phyloP scores from a whole-genome alignment of 2,113 vertebrate species.

The Blennius ocellaris region DNA sequence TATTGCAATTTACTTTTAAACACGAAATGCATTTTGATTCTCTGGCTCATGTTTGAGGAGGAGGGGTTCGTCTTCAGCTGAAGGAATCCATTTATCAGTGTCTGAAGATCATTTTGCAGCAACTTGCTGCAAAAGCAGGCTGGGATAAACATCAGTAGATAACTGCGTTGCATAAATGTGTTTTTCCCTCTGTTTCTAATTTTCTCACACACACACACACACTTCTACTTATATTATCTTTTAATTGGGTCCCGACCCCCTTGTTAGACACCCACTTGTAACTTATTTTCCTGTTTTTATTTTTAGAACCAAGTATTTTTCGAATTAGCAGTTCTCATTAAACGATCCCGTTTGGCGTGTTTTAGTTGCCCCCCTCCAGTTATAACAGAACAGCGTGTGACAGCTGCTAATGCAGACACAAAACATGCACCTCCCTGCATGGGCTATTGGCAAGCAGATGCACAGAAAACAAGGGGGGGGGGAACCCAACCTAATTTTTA shows the following conservation, averaged over 20 bases:
- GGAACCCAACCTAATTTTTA: too few species aligned
- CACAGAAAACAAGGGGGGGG: constrained; percentile 16
- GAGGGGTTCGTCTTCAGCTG: too few species aligned
- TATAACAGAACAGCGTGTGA: constrained; percentile 16
- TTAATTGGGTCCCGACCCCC: background rate
- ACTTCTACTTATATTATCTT: background rate
- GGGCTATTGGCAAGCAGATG: constrained; percentile 32
- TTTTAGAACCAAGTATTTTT: constrained; percentile 28
- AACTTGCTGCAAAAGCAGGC: background rate
- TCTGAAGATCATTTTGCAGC: too few species aligned
- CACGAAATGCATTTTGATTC: too few species aligned
- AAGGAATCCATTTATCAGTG: too few species aligned
- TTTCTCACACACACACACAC: background rate
- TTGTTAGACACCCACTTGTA: constrained; percentile 9
- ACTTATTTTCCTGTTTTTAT: constrained; percentile 13
- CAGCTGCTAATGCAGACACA: constrained; percentile 46
- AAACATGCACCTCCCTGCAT: constrained; percentile 38
- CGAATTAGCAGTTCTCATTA: constrained; percentile 17
- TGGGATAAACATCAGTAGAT: background rate
- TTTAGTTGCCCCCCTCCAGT: constrained; percentile 22
- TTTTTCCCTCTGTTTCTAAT: constrained; percentile 1
- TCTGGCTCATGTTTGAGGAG: too few species aligned
- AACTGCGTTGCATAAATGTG: background rate
- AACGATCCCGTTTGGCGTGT: constrained; percentile 17
- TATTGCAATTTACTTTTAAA: too few species aligned